Evolutionary conservation across 2,113 vertebrate genomes (phyloP), one percentile per base, ranked within the genome.

Genomic region (Passer montanus): DNA sequence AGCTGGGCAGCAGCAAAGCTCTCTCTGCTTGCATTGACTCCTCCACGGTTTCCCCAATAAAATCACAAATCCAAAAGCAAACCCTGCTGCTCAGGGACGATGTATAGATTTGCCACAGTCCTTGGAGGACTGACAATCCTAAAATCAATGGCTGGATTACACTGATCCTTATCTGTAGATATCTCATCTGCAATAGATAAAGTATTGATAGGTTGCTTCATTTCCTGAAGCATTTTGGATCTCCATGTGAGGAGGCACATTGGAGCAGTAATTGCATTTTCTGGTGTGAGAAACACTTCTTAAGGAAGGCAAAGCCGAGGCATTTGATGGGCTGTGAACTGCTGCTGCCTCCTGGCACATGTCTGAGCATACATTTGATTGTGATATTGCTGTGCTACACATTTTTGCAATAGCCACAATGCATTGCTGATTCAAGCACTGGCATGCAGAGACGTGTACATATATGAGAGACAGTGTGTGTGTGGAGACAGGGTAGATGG

Each of bases 171-270:
- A 68, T 82, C 74, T 90, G 78, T 28, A 67, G 90, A 47, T 43
- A 66, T 58, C 88, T 90, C 95, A 84, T 96, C 89, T 93, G 95
- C 30, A n/a, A 77, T 53, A 95, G 94, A 97, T 84, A 74, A 55
- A 47, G 67, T 95, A 94, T 94, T 95, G 96, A 97, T 90, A 96
- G 87, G 88, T 87, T 76, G 53, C 95, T 95, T 96, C 88, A 86
- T 93, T 90, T 95, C 46, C 47, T 9, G 31, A 87, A 93, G 53
- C 31, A 7, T 89, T 95, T 94, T 17, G 24, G 91, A 70, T 85
- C 69, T 74, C 93, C 86, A 10, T 9, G 50, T 59, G 88, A 89
- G 79, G 43, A 90, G 76, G 76, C 68, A 92, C n/a, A 37, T 30
- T 8, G 67, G 39, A 86, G 63, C 2, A 15, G n/a, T 66, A 94